These are phyloP conservation scores for Lamellibrachia columna DNA, from an alignment of 2,888 invertebrate genomes.

Conservation along the genomic window DNA sequence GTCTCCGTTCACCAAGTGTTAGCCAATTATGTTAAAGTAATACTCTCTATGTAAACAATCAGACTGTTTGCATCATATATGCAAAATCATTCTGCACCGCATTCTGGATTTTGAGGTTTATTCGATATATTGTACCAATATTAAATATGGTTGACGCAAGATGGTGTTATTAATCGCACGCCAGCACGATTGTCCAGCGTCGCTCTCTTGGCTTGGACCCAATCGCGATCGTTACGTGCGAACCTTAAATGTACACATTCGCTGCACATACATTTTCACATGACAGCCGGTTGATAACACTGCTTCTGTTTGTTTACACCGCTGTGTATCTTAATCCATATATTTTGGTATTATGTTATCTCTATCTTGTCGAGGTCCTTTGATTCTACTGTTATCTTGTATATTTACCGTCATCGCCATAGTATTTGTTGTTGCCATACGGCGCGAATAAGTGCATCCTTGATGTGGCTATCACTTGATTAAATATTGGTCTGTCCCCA, in stretches of 20 bases:
- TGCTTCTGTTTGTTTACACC: not conserved
- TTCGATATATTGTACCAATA: no score
- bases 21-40: no score
- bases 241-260: not conserved
- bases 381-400: not conserved
- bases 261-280: not conserved
- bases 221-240: not conserved
- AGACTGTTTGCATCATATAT: no score
- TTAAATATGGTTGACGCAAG: no score
- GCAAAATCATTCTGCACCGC: no score
- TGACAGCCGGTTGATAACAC: not conserved
- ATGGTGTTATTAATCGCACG: no score
- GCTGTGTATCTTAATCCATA: not conserved
- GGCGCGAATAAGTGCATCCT: not conserved
- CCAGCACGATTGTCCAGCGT: no score
- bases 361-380: not conserved
- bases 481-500: not conserved
- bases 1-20: not conserved
- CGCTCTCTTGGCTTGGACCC: not conserved
- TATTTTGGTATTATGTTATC: not conserved
- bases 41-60: no score
- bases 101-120: no score
- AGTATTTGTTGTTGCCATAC: not conserved
- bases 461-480: not conserved
- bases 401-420: not conserved